Conservation (phyloP, 2,113 vertebrate genomes). For the Callaeas wilsoni region DNA sequence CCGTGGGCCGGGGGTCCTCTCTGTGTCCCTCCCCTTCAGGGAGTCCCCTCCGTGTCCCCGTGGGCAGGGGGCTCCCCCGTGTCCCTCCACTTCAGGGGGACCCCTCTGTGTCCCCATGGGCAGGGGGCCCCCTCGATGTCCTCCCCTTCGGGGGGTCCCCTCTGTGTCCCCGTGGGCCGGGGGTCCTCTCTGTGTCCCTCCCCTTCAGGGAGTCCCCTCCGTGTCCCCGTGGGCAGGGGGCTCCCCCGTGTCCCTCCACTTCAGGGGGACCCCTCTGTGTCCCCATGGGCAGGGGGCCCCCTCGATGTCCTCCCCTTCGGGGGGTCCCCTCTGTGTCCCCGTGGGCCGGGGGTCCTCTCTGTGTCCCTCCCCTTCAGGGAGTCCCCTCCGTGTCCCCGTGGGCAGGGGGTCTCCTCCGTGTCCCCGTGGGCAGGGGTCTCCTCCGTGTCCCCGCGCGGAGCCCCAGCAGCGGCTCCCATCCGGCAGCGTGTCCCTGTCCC, state of each 20-base stretch:
- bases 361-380: not conserved
- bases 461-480: not conserved
- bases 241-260: not conserved
- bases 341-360: not conserved
- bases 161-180: not conserved
- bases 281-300: not conserved
- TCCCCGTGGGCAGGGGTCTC: not conserved
- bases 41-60: not conserved
- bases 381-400: not conserved
- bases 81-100: not conserved
- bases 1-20: not conserved
- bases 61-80: not conserved
- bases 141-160: not conserved
- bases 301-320: not conserved
- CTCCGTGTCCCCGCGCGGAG: not conserved
- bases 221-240: not conserved
- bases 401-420: not conserved
- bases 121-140: not conserved
- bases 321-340: not conserved
- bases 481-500: not conserved
- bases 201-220: accelerated
- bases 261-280: too few relatives aligned
- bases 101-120: not conserved
- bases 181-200: not conserved
- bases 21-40: accelerated